Percentiles rank a stretch among this genome's conserved stretches.
Evolutionary conservation across 2,888 invertebrate genomes (phyloP).

Genomic region (Elysia crispata): DNA sequence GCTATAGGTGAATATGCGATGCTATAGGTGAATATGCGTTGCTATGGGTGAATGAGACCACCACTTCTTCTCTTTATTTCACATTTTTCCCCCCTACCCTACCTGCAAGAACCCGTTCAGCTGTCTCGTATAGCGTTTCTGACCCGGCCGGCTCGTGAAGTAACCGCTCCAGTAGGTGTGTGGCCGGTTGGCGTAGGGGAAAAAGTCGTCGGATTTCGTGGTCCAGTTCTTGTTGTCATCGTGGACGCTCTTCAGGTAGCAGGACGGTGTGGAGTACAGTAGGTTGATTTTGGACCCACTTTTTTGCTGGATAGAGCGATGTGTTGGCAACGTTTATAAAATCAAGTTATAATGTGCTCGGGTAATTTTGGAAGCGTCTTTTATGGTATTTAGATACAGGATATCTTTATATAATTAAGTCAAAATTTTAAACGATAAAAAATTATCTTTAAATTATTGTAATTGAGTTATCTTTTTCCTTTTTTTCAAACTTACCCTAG

Average conservation of each 20-base stretch:
- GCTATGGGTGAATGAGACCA: too few relatives aligned
- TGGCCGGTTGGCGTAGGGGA: constrained; percentile 85
- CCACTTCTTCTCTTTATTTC: too few relatives aligned
- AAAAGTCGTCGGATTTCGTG: constrained; percentile 77
- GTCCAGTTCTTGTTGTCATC: constrained; percentile 85
- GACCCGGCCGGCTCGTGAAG: constrained; percentile 79
- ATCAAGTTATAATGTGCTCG: too few relatives aligned
- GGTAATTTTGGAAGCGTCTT: too few relatives aligned
- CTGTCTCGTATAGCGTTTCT: constrained; percentile 78
- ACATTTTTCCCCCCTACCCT: too few relatives aligned
- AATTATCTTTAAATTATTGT: background rate
- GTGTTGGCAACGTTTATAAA: too few relatives aligned
- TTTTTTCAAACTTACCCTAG: constrained; percentile 68
- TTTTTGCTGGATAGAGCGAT: constrained; percentile 64
- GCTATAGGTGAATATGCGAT: too few relatives aligned
- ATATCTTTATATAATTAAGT: too few relatives aligned
- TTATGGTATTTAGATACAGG: too few relatives aligned
- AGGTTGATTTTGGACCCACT: constrained; percentile 82
- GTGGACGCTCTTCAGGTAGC: constrained; percentile 79
- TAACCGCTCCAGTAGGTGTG: constrained; percentile 95
- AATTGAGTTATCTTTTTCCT: background rate
- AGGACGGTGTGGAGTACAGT: constrained; percentile 81
- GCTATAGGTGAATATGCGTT: too few relatives aligned
- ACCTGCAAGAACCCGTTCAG: constrained; percentile 78
- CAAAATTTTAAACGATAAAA: too few relatives aligned